Evolutionary conservation across 1,140 invertebrate species (phyloP), one percentile per base, ranked within the genome.

Genomic region (Heliconius hewitsoni): DNA sequence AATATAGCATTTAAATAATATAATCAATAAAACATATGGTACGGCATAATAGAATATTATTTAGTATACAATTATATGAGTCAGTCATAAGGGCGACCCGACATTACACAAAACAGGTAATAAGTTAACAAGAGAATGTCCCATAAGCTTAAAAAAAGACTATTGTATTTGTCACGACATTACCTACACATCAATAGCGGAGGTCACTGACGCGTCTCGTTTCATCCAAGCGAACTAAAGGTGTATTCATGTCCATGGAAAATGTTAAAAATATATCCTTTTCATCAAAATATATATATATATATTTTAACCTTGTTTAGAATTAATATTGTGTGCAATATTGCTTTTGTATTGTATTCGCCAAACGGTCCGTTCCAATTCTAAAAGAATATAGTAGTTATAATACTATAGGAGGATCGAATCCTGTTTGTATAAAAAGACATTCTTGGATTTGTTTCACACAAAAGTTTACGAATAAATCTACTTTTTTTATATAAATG

Each of bases 111-210:
- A 72, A 16, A n/a, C 60, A 30, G 11, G 60, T 66, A 72, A 77
- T 71, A 37, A 55, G 16, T 18, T 77, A 77, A 72, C 46, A 77
- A 37, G 76, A 66, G 46, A 77, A 55, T 77, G 76, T 72, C 71
- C 70, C 46, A 77, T 71, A 71, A 77, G 27, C 70, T 72, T 71
- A 70, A 55, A 71, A 76, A 18, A n/a, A 55, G 46, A 77, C 46
- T 34, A 77, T 77, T 71, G 76, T 77, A 77, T 71, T 77, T 77
- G 46, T 77, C 66, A 77, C 76, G 66, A 72, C 76, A 46, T 42
- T 71, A 75, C 74, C 19, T 34, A 75, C 74, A 60, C 74, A 55
- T 75, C 74, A 75, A 75, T 75, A 75, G 18, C 74, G 23, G 74
- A 66, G 74, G 74, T 75, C 74, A 75, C 74, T 75, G 74, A 77